Evolutionary conservation across 1,140 invertebrate genomes (phyloP).

Genomic region (Magallana angulata): DNA sequence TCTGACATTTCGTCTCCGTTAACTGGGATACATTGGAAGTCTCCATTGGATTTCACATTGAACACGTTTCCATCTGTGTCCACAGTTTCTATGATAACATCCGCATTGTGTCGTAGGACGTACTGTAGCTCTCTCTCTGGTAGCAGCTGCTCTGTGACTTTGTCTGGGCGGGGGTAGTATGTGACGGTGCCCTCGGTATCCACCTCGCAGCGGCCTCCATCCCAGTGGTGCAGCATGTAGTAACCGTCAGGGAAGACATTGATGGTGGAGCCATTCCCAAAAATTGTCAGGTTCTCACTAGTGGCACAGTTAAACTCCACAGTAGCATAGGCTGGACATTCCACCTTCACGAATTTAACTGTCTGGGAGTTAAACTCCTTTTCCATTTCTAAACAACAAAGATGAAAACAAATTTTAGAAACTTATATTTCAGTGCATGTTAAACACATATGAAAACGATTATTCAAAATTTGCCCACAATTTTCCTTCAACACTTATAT

Average conservation of each 20-base stretch:
- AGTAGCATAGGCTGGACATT: conserved; percentile 79
- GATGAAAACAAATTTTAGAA: neutral
- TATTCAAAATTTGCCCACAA: too few species aligned
- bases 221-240: conserved; percentile 75
- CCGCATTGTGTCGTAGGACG: conserved; percentile 74
- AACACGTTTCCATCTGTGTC: conserved; percentile 77
- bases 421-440: too few species aligned
- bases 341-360: conserved; percentile 76
- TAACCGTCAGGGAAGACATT: conserved; percentile 76
- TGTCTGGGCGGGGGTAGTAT: conserved; percentile 73
- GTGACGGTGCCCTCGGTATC: conserved; percentile 68
- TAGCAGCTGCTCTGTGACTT: conserved; percentile 69
- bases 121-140: conserved; percentile 72
- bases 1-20: conserved; percentile 68
- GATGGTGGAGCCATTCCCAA: conserved; percentile 76
- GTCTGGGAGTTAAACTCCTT: conserved; percentile 66
- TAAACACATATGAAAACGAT: too few species aligned
- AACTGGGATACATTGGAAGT: conserved; percentile 65
- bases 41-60: conserved; percentile 74
- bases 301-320: conserved; percentile 77
- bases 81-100: conserved; percentile 75
- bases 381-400: conserved; percentile 55
- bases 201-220: conserved; percentile 74
- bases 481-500: too few species aligned
- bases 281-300: conserved; percentile 75